Evolutionary conservation across 2,888 invertebrate species (phyloP).

Genomic region (Caenorhabditis zanzibari): DNA sequence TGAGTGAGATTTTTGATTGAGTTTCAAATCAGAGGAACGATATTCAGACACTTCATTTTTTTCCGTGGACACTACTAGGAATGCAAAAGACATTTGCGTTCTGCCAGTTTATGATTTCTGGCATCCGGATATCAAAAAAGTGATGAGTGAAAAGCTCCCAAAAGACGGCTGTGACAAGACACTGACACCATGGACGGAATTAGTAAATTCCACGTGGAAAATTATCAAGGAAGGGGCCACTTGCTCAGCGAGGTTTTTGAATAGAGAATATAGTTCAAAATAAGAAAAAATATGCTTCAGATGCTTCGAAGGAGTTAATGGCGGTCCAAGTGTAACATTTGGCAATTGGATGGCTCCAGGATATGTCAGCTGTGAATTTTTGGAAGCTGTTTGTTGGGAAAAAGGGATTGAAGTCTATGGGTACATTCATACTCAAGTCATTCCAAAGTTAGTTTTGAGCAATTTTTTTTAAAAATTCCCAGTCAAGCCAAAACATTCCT

Average conservation of each 20-base stretch:
- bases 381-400: constrained; percentile 15
- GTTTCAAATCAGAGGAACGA: too few relatives aligned
- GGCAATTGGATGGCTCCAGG: background rate
- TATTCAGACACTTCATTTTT: background rate
- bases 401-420: constrained; percentile 1
- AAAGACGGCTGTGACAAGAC: background rate
- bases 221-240: background rate
- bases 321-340: background rate
- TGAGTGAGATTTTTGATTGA: too few relatives aligned
- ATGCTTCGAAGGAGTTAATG: background rate
- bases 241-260: background rate
- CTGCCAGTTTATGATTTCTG: constrained; percentile 21
- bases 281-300: background rate
- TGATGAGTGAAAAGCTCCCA: background rate
- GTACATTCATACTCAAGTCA: constrained; percentile 19
- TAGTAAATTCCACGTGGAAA: background rate
- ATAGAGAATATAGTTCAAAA: too few relatives aligned
- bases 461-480: background rate
- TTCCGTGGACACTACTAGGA: background rate
- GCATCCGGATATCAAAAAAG: constrained; percentile 7
- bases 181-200: background rate
- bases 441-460: background rate
- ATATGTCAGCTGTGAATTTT: background rate
- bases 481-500: too few relatives aligned
- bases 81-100: background rate